These are phyloP conservation scores for Heliconius charithonia DNA, from an alignment of 2,888 invertebrate genomes.

Conservation along the genomic window DNA sequence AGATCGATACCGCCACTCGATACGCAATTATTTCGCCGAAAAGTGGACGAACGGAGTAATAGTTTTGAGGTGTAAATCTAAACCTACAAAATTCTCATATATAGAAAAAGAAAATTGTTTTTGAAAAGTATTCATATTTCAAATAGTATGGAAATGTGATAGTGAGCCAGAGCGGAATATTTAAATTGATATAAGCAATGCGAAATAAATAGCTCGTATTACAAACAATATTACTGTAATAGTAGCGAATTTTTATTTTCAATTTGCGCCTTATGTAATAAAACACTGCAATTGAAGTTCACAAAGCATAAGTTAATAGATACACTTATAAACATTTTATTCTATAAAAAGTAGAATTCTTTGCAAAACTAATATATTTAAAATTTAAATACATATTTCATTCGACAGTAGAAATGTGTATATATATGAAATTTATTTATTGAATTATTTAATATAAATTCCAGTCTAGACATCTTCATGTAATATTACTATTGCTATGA, in stretches of 20 bases:
- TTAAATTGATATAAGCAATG: slow-evolving; percentile 1
- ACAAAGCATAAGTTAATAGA: neutral
- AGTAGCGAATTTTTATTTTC: neutral
- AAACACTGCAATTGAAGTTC: neutral
- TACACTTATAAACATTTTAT: neutral
- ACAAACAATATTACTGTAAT: slow-evolving; percentile 2
- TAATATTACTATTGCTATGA: neutral
- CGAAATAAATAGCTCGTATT: slow-evolving; percentile 17
- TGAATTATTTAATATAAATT: neutral
- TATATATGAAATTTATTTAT: neutral
- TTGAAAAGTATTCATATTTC: neutral
- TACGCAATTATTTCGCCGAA: too few species aligned
- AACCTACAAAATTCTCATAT: neutral
- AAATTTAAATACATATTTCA: neutral
- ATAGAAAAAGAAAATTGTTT: neutral
- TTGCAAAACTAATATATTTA: neutral
- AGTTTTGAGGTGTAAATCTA: neutral
- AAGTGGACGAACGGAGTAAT: too few species aligned
- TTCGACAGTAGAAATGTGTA: neutral
- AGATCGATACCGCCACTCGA: too few species aligned
- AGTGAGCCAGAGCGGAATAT: neutral
- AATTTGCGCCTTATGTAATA: neutral
- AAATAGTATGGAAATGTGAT: slow-evolving; percentile 13
- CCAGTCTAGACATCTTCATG: slow-evolving; percentile 8
- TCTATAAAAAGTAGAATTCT: neutral